Percentiles rank a stretch among this genome's conserved stretches.
Conservation (phyloP, 2,113 vertebrate species). For the Petroica traversi region DNA sequence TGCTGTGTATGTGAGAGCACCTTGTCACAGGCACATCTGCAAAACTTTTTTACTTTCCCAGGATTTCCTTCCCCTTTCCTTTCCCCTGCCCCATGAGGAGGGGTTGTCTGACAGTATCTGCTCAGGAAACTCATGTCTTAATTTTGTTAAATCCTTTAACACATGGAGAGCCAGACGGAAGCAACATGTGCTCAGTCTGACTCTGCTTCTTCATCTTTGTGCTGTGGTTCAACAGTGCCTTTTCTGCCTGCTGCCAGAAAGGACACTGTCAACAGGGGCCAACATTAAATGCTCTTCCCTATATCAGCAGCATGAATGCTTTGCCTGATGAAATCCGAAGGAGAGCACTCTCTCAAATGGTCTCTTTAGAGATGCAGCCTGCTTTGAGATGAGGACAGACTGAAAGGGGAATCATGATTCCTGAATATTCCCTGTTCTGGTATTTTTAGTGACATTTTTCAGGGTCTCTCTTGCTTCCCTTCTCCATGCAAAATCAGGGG, state of each 20-base stretch:
- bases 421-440: neutral
- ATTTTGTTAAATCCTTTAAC: neutral
- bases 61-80: slow-evolving; percentile 36
- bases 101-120: slow-evolving; percentile 48
- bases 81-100: neutral
- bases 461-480: neutral
- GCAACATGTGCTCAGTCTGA: rapidly evolving
- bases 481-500: neutral
- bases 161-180: neutral
- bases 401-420: neutral
- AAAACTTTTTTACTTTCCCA: neutral
- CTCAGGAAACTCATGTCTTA: slow-evolving; percentile 72
- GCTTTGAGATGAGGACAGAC: neutral
- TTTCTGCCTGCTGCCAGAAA: neutral
- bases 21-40: neutral
- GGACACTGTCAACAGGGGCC: neutral
- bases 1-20: neutral
- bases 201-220: neutral
- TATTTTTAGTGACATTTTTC: neutral
- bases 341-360: neutral
- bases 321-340: neutral
- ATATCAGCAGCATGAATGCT: neutral
- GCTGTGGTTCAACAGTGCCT: neutral
- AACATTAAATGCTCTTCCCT: neutral
- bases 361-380: neutral